Evolutionary conservation across 1,140 invertebrate species (phyloP).

Genomic region (Teleogryllus occipitalis): DNA sequence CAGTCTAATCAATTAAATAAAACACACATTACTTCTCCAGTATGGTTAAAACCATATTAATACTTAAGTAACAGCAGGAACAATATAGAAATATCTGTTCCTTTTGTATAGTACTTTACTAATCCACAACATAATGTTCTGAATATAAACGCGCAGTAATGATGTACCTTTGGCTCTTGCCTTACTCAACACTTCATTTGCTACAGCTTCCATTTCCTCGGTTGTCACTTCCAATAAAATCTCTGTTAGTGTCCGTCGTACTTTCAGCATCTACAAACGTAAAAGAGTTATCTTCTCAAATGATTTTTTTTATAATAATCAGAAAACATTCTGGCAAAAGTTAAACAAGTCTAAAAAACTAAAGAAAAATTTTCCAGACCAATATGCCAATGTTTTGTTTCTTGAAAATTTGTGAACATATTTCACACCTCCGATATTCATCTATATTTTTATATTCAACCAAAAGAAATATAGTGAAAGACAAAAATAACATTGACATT

Average conservation of each 20-base stretch:
- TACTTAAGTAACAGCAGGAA: not conserved
- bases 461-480: too few relatives aligned
- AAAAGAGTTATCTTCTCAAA: not conserved
- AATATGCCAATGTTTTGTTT: too few relatives aligned
- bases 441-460: too few relatives aligned
- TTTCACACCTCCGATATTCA: too few relatives aligned
- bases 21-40: constrained; percentile 17
- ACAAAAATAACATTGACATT: too few relatives aligned
- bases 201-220: constrained; percentile 72
- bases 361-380: too few relatives aligned
- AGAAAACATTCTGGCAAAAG: not conserved
- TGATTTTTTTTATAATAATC: not conserved
- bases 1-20: not conserved
- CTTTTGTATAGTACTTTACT: not conserved
- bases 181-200: constrained; percentile 61
- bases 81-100: not conserved
- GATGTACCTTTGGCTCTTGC: constrained; percentile 55
- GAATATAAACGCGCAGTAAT: constrained; percentile 7
- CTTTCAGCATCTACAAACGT: constrained; percentile 69
- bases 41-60: constrained; percentile 7
- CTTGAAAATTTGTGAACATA: too few relatives aligned
- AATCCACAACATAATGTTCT: not conserved
- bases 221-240: constrained; percentile 89
- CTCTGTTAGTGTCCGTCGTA: constrained; percentile 79
- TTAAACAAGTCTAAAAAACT: not conserved